Conservation (phyloP, 2,797 vertebrate genomes). For the Eupleurogrammus muticus region DNA sequence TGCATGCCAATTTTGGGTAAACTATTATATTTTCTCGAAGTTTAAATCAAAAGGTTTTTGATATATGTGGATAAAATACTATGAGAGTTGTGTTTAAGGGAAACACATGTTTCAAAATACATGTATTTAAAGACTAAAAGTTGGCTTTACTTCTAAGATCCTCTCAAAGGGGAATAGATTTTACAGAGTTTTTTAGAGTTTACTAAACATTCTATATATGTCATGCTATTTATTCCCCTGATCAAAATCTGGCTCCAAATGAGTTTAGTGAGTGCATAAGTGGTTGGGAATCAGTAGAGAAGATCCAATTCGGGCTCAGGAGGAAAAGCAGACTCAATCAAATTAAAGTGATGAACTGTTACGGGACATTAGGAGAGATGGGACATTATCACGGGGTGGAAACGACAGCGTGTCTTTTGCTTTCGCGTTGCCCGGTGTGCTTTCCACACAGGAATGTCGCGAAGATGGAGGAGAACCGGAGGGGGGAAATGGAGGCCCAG, state of each 20-base stretch:
- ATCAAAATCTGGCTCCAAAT: slow-evolving; percentile 7
- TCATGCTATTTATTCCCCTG: neutral
- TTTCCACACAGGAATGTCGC: slow-evolving; percentile 47
- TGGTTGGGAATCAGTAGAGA: slow-evolving; percentile 37
- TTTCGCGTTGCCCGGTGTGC: neutral
- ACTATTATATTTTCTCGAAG: too few relatives aligned
- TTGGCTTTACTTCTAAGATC: slow-evolving; percentile 3
- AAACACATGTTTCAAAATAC: neutral
- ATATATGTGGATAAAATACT: slow-evolving; percentile 6
- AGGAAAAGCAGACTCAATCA: slow-evolving; percentile 44
- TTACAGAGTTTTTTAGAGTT: slow-evolving; percentile 21
- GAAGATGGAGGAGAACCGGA: slow-evolving; percentile 20
- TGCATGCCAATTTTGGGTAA: too few relatives aligned
- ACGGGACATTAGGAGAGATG: slow-evolving; percentile 30
- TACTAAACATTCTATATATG: slow-evolving; percentile 21
- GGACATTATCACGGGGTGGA: slow-evolving; percentile 9
- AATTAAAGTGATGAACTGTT: slow-evolving; percentile 49
- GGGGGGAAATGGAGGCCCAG: slow-evolving; percentile 5
- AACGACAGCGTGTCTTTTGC: neutral
- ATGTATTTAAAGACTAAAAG: neutral
- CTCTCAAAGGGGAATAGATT: slow-evolving; percentile 10
- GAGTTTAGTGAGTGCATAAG: neutral
- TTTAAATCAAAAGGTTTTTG: slow-evolving; percentile 10
- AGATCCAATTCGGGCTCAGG: neutral
- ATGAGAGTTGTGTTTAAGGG: neutral